Evolutionary conservation across 2,797 vertebrate genomes (phyloP).

Genomic region (Alosa sapidissima): DNA sequence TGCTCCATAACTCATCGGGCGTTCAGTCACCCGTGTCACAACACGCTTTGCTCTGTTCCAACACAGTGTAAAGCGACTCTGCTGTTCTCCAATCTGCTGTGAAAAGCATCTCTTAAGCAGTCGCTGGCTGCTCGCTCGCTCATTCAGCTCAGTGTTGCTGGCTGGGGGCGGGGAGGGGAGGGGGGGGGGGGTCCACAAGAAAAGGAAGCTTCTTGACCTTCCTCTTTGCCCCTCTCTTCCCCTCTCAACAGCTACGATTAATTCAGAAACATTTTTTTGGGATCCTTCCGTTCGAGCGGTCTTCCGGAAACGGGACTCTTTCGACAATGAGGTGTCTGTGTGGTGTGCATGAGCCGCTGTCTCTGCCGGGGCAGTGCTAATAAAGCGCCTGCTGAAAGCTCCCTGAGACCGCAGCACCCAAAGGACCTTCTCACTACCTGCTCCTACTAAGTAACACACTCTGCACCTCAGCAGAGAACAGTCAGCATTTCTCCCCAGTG

Average conservation of each 20-base stretch:
- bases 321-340: constrained; percentile 49
- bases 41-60: constrained; percentile 36
- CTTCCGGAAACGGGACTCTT: constrained; percentile 50
- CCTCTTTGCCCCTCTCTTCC: neutral
- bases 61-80: constrained; percentile 21
- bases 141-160: neutral
- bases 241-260: constrained; percentile 18
- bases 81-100: neutral
- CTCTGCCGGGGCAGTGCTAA: constrained; percentile 58
- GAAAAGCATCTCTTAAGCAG: neutral
- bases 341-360: constrained; percentile 24
- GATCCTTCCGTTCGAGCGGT: constrained; percentile 10
- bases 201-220: neutral
- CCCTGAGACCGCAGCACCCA: constrained; percentile 63
- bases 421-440: constrained; percentile 62
- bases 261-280: constrained; percentile 1
- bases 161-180: neutral
- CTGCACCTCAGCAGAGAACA: constrained; percentile 32
- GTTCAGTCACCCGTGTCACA: constrained; percentile 46
- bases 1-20: constrained; percentile 40
- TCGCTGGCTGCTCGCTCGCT: neutral
- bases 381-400: constrained; percentile 74
- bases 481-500: neutral
- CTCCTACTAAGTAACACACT: constrained; percentile 55
- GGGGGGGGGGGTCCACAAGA: constrained; percentile 1